A percentile compares a stretch with the other conserved stretches of the same genome.
Conservation (phyloP, 2,888 invertebrate genomes). For the Drosophila heteroneura region DNA sequence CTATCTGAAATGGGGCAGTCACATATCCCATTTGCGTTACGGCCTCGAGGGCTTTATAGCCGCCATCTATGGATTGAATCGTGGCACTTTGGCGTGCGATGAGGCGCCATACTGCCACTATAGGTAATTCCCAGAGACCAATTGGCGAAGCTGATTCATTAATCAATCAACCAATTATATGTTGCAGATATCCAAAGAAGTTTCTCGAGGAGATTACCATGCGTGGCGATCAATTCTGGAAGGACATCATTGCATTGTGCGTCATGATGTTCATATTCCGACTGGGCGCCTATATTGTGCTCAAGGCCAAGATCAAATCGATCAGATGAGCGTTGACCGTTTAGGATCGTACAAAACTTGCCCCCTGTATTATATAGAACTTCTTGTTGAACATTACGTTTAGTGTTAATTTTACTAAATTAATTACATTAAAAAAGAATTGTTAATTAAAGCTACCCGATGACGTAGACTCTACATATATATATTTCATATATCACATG, state of each 20-base stretch:
- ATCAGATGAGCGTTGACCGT: slow-evolving; percentile 73
- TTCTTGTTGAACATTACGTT: slow-evolving; percentile 75
- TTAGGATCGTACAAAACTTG: slow-evolving; percentile 21
- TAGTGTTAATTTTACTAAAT: slow-evolving; percentile 75
- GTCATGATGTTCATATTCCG: slow-evolving; percentile 89
- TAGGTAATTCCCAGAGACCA: slow-evolving; percentile 84
- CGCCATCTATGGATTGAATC: slow-evolving; percentile 93
- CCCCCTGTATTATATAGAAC: slow-evolving; percentile 71
- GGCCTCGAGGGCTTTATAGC: slow-evolving; percentile 94
- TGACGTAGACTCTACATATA: slow-evolving; percentile 23
- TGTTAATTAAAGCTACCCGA: slow-evolving; percentile 69
- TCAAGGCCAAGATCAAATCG: slow-evolving; percentile 91
- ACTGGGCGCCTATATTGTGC: slow-evolving; percentile 89
- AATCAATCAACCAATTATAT: background rate
- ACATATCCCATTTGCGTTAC: slow-evolving; percentile 95
- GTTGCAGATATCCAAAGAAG: slow-evolving; percentile 89
- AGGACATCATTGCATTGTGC: slow-evolving; percentile 91
- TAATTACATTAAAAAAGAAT: slow-evolving; percentile 64
- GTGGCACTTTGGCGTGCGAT: slow-evolving; percentile 91
- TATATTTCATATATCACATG: slow-evolving; percentile 60
- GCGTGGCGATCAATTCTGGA: slow-evolving; percentile 92
- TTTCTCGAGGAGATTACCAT: slow-evolving; percentile 94
- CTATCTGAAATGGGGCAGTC: slow-evolving; percentile 96
- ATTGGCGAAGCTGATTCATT: background rate
- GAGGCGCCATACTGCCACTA: slow-evolving; percentile 92